These are phyloP conservation scores for Arremon aurantiirostris DNA, from an alignment of 2,797 vertebrate species.

Conservation along the genomic window DNA sequence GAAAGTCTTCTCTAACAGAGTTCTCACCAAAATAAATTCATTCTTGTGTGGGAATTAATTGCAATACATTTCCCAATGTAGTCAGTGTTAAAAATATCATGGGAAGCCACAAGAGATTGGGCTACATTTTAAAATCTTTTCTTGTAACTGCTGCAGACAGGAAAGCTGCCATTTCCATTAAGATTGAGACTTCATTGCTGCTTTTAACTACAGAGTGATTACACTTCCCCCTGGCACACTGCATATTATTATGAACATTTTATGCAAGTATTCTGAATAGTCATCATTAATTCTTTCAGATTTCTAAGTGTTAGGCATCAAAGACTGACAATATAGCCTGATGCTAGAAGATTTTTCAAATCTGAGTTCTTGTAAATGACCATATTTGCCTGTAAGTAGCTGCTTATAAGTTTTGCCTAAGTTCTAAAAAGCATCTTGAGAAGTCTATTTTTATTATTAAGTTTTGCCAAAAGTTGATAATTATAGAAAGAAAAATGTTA, in stretches of 20 bases:
- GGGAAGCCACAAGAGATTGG: not conserved
- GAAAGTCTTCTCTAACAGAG: not conserved
- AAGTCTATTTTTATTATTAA: not conserved
- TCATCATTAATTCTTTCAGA: conserved; percentile 30
- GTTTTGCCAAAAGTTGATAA: not conserved
- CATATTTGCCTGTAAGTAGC: not conserved
- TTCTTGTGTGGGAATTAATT: not conserved
- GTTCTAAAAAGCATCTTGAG: not conserved
- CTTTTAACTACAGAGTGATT: conserved; percentile 35
- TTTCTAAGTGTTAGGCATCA: not conserved
- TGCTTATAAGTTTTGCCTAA: not conserved
- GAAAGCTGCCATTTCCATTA: not conserved
- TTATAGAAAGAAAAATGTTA: not conserved
- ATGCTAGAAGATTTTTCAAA: not conserved
- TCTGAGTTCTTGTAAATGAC: not conserved
- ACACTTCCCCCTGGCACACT: not conserved
- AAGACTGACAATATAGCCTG: not conserved
- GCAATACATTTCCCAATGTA: not conserved
- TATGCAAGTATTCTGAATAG: not conserved
- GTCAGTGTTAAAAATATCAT: conserved; percentile 18
- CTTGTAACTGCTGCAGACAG: not conserved
- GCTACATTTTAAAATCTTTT: not conserved
- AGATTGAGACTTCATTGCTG: not conserved
- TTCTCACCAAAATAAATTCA: not conserved
- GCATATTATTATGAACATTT: conserved; percentile 8